Evolutionary conservation across 1,140 invertebrate species (phyloP), one percentile per base, ranked within the genome.

Genomic region (Brachionus calyciflorus): DNA sequence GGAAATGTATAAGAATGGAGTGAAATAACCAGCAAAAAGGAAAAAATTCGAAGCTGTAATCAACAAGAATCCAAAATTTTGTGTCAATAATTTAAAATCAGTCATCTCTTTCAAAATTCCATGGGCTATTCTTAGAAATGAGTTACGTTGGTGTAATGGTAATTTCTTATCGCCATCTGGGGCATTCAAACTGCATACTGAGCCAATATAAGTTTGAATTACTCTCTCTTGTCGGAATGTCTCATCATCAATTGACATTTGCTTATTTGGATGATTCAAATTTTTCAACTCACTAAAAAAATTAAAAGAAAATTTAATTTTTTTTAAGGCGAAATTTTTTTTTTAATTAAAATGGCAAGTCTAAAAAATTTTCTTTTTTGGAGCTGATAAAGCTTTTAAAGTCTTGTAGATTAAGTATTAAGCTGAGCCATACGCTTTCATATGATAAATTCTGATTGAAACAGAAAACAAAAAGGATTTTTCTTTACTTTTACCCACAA

Each of bases 1-100:
- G 12, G 84, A 83, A 88, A 84, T 91, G 93, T 78, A 96, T 88
- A 86, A 94, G 92, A 73, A 84, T 24, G 95, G 95, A 80, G 96
- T 90, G 83, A 96, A 94, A 87, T 96, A 98, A 37, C 95, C 95
- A 79, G 98, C 91, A 82, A 92, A 94, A 3, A 94, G 97, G 80
- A 93, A 90, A 82, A 98, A 95, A 84, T 98, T 98, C 26, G 94
- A 96, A 30, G 93, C 76, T 17, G 90, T 90, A 84, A 97, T 98
- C 63, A 97, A 84, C 65, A 98, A 87, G 82, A 96, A 98, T 78
- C 96, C 87, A 4, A 90, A 88, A 84, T 97, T 91, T 77, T 89
- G 44, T 40, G 24, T 89, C 0, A 98, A 86, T 24, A 98, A 85
- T 6, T 89, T 89, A 63, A 95, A 86, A 81, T 95, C 91, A 78